Evolutionary conservation across 2,888 invertebrate species (phyloP).

Genomic region (Aquatica leii): DNA sequence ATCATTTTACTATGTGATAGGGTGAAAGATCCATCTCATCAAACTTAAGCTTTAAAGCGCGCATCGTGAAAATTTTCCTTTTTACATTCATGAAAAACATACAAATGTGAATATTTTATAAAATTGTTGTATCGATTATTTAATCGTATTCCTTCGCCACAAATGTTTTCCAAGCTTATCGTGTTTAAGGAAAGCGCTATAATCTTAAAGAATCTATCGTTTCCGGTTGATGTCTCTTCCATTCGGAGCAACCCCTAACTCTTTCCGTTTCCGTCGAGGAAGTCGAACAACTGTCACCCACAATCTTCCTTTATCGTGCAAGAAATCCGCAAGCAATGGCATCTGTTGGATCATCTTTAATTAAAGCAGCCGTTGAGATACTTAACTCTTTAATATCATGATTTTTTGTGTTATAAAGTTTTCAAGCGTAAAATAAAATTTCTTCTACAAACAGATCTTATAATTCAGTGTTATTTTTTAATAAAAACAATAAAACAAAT

Average conservation of each 20-base stretch:
- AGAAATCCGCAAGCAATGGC: slow-evolving; percentile 36
- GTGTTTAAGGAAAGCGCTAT: slow-evolving; percentile 31
- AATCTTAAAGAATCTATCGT: slow-evolving; percentile 39
- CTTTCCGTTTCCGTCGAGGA: slow-evolving; percentile 38
- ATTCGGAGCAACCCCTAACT: slow-evolving; percentile 36
- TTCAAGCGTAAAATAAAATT: slow-evolving; percentile 38
- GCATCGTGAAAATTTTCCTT: too few relatives aligned
- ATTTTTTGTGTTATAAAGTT: slow-evolving; percentile 35
- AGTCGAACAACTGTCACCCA: slow-evolving; percentile 40
- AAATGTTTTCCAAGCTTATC: slow-evolving; percentile 29
- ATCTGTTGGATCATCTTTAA: slow-evolving; percentile 39
- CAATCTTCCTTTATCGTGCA: slow-evolving; percentile 38
- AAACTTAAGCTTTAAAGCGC: too few relatives aligned
- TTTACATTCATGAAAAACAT: too few relatives aligned
- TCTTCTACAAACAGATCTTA: slow-evolving; percentile 21
- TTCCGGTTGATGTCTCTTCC: slow-evolving; percentile 39
- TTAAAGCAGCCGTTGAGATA: slow-evolving; percentile 39
- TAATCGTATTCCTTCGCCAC: slow-evolving; percentile 17
- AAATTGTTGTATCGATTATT: neutral
- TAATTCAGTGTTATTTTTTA: slow-evolving; percentile 9
- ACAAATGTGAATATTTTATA: too few relatives aligned
- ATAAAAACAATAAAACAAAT: too few relatives aligned
- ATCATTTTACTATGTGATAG: too few relatives aligned
- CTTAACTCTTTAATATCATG: slow-evolving; percentile 31
- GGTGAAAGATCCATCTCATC: too few relatives aligned